phyloP scores from a whole-genome alignment of 1,140 invertebrate species.

The Yoshiicerus persimilis region DNA sequence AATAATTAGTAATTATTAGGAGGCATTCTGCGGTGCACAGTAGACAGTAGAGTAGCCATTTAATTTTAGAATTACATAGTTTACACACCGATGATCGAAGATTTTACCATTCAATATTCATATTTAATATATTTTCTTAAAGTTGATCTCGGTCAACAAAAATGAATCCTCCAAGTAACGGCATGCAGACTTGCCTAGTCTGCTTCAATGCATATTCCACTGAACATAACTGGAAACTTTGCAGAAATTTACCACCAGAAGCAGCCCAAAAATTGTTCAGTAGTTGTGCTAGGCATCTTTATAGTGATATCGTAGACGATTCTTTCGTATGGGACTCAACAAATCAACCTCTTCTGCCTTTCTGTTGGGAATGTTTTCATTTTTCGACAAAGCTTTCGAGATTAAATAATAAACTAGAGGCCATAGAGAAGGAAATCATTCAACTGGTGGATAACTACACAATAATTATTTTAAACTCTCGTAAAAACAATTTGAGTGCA shows the following conservation, averaged over 20 bases:
- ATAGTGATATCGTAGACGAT: background rate
- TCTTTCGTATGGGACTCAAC: background rate
- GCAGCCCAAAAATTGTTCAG: background rate
- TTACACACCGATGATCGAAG: background rate
- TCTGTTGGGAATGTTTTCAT: conserved; percentile 10
- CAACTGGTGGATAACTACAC: background rate
- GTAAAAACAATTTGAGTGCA: background rate
- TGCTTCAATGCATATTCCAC: background rate
- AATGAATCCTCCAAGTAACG: background rate
- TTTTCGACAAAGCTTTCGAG: background rate
- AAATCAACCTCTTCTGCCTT: background rate
- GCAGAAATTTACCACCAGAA: background rate
- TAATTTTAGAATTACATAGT: too few relatives aligned
- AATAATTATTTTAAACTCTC: background rate
- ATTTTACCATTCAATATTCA: background rate
- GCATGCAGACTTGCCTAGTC: background rate
- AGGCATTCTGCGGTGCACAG: too few relatives aligned
- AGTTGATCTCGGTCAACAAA: background rate
- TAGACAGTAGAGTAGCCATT: too few relatives aligned
- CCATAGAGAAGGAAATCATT: background rate
- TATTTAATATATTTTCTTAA: background rate
- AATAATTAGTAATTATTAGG: too few relatives aligned
- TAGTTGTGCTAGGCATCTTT: background rate
- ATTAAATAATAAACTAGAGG: background rate
- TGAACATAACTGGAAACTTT: background rate